Percentiles rank a stretch among this genome's conserved stretches.
Conservation (phyloP, 2,888 invertebrate species). For the Polylopha cassiicola region DNA sequence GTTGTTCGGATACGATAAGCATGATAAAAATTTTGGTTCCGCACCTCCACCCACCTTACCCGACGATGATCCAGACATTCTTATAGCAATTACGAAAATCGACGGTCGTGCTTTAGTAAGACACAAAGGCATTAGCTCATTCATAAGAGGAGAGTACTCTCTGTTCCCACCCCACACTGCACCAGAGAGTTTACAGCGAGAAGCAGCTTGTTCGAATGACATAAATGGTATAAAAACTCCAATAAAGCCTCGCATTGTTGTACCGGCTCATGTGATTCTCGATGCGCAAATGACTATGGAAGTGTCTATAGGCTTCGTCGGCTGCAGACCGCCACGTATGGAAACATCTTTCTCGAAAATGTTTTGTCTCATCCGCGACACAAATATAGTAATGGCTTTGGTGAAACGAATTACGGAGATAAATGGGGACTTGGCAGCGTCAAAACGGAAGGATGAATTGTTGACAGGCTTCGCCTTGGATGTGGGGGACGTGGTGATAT, state of each 20-base stretch:
- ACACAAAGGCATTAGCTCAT: slow-evolving; percentile 40
- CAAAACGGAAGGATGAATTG: slow-evolving; percentile 30
- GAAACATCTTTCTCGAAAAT: slow-evolving; percentile 47
- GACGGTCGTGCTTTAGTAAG: slow-evolving; percentile 44
- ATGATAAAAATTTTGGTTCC: slow-evolving; percentile 39
- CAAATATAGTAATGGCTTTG: slow-evolving; percentile 34
- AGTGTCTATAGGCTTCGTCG: slow-evolving; percentile 56
- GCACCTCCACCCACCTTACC: slow-evolving; percentile 25
- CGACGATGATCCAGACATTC: slow-evolving; percentile 39
- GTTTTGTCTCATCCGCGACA: slow-evolving; percentile 40
- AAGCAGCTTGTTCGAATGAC: slow-evolving; percentile 57
- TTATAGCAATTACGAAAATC: slow-evolving; percentile 56
- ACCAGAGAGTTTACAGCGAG: slow-evolving; percentile 33
- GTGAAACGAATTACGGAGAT: slow-evolving; percentile 41
- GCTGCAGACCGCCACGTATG: slow-evolving; percentile 44
- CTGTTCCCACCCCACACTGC: slow-evolving; percentile 45
- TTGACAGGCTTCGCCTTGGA: slow-evolving; percentile 63
- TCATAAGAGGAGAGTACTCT: slow-evolving; percentile 52
- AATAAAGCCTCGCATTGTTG: slow-evolving; percentile 35
- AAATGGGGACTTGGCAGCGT: slow-evolving; percentile 37
- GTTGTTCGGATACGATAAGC: slow-evolving; percentile 52
- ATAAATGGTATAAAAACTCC: slow-evolving; percentile 45
- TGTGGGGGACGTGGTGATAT: slow-evolving; percentile 43
- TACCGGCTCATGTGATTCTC: slow-evolving; percentile 45
- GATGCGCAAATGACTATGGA: slow-evolving; percentile 60